These are phyloP conservation scores for Dromaius novaehollandiae DNA, from an alignment of 2,113 vertebrate genomes.

Conservation along the genomic window DNA sequence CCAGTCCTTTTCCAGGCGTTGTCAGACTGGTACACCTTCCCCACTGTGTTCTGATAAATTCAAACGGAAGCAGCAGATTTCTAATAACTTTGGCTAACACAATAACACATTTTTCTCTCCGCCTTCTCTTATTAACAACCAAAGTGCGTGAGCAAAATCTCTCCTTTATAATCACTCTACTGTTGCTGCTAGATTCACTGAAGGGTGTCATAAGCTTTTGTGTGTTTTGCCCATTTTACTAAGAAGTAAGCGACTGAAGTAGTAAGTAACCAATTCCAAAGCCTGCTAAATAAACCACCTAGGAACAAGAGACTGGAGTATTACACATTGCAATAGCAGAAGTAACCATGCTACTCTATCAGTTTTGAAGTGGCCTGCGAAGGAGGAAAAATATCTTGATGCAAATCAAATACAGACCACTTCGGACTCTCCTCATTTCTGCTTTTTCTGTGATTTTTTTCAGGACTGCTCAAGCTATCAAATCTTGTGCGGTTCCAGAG, in stretches of 20 bases:
- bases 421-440: not conserved
- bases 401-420: not conserved
- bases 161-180: conserved; percentile 22
- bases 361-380: not conserved
- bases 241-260: not conserved
- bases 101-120: not conserved
- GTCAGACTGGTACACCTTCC: not conserved
- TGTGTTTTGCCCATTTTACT: not conserved
- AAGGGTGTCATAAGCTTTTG: not conserved
- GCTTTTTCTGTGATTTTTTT: not conserved
- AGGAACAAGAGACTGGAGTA: not conserved
- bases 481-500: not conserved
- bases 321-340: not conserved
- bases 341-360: not conserved
- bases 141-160: not conserved
- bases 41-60: not conserved
- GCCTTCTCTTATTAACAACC: conserved; percentile 15
- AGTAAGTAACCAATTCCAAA: not conserved
- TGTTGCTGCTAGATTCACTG: conserved; percentile 27
- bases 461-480: not conserved
- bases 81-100: conserved; percentile 6
- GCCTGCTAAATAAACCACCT: not conserved
- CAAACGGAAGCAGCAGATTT: not conserved
- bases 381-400: not conserved
- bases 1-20: not conserved